A percentile compares a stretch with the other conserved stretches of the same genome.
phyloP scores from a whole-genome alignment of 2,888 invertebrate species.

The Nesidiocoris tenuis region DNA sequence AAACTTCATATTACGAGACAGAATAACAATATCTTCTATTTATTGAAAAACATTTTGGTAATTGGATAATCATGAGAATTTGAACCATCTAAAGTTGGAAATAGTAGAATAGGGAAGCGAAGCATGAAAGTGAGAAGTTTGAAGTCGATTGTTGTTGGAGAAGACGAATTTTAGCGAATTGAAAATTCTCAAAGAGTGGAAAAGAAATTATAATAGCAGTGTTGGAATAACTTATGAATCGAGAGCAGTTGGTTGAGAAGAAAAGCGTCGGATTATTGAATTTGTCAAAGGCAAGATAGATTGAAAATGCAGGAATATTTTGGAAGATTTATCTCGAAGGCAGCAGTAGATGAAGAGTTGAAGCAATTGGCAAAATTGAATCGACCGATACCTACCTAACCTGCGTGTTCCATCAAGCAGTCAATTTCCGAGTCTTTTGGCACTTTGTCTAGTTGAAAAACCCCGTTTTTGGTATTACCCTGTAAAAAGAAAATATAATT shows the following conservation, averaged over 20 bases:
- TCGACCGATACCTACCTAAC: constrained; percentile 28
- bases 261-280: no score
- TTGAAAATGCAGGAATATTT: no score
- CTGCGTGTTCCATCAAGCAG: constrained; percentile 28
- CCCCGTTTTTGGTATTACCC: constrained; percentile 36
- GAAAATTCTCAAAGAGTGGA: neutral
- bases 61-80: no score
- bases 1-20: no score
- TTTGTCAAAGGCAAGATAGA: no score
- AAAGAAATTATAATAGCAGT: neutral
- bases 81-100: no score
- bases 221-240: neutral
- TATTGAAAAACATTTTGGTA: no score
- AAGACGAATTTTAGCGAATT: neutral
- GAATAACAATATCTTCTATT: no score
- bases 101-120: no score
- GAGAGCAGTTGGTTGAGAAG: neutral
- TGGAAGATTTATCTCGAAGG: neutral
- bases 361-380: neutral
- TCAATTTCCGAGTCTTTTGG: constrained; percentile 28
- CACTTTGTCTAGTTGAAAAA: constrained; percentile 7
- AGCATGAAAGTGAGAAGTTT: no score
- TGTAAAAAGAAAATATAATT: constrained; percentile 16
- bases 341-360: neutral
- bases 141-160: no score